phyloP scores from a whole-genome alignment of 2,113 vertebrate species.

The Mustela nigripes region DNA sequence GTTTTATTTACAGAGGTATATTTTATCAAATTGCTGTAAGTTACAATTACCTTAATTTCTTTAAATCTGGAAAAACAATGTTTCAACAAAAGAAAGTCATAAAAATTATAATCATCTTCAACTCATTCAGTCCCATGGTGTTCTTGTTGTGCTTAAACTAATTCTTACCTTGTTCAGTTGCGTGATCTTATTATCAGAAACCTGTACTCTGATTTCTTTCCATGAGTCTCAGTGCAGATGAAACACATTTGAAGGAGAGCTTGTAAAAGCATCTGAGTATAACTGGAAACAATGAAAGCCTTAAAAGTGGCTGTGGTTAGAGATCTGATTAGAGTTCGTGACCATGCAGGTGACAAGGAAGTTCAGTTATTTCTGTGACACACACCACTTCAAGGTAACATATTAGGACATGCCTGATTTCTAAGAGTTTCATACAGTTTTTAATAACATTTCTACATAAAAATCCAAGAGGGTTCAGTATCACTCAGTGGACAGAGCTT shows the following conservation, averaged over 20 bases:
- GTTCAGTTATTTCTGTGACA: background rate
- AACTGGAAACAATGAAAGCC: background rate
- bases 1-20: background rate
- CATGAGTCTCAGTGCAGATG: background rate
- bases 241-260: background rate
- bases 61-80: background rate
- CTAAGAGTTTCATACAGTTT: background rate
- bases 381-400: background rate
- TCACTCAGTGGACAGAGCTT: background rate
- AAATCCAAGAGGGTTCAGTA: background rate
- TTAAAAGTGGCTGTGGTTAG: background rate
- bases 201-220: background rate
- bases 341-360: background rate
- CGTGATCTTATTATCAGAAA: background rate
- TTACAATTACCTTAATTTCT: background rate
- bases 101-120: background rate
- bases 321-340: background rate
- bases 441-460: background rate
- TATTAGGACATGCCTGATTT: background rate
- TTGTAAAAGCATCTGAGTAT: background rate
- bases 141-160: background rate
- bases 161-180: background rate
- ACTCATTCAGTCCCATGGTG: background rate
- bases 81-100: background rate
- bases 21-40: background rate